Base-by-base conservation (phyloP, 1,140 invertebrate species). In the Muscidifurax raptorellus region DNA sequence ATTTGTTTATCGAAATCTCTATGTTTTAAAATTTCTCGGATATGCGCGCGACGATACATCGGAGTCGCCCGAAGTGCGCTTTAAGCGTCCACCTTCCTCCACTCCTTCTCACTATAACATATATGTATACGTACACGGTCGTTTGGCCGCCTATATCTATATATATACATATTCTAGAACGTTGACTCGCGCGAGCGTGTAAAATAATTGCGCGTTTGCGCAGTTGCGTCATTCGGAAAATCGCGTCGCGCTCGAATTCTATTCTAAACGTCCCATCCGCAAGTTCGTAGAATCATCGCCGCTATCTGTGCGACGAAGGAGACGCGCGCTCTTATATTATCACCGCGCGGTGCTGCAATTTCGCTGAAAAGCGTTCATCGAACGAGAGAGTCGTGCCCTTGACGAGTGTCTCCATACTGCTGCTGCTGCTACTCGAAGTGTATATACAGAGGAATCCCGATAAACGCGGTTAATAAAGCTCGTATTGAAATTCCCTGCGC, bases 91-190 rank as follows among this genome's bases (percentile, higher is more conserved):
- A 59, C 30, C 47, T 66, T 28, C 27, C 18, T 15, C 36, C 64
- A 10, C 25, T 86, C 83, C 84, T 86, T 87, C 86, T 86, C 80
- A 85, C 80, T n/a, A n/a, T n/a, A n/a, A n/a, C n/a, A n/a, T n/a
- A n/a, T 82, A 27, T 72, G 44, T 27, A 69, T 74, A 36, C 75
- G 36, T 69, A 30, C 52, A 75, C 82, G 47, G 75, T 86, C 80
- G 25, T 78, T 67, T 66, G 67, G 18, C 47, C 71, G 74, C 82
- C 83, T 10, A 40, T 40, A 40, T n/a, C n/a, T n/a, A n/a, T n/a
- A n/a, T n/a, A n/a, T n/a, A n/a, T n/a, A n/a, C n/a, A n/a, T 84
- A 84, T 84, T 84, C 77, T 92, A 92, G 92, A 93, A 92, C 91
- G 90, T 89, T 87, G 88, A 86, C 86, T 87, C 83, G 86, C 87